Percentiles rank a stretch among this genome's conserved stretches.
Conservation (phyloP, 2,888 invertebrate species). For the Meta bourneti region DNA sequence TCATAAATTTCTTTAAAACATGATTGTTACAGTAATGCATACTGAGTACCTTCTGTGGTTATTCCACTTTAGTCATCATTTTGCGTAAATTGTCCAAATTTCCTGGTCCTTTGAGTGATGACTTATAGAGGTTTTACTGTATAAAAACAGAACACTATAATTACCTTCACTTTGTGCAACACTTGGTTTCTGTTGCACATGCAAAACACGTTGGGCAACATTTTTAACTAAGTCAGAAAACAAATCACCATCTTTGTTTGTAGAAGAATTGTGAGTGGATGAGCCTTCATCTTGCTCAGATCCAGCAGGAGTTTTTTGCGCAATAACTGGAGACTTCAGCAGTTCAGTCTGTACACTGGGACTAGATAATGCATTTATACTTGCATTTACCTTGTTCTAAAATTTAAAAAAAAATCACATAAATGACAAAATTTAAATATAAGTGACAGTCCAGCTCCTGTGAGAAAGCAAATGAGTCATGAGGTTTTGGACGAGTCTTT, state of each 20-base stretch:
- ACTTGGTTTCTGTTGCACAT: conserved; percentile 68
- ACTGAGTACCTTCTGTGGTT: too few relatives aligned
- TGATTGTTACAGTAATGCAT: too few relatives aligned
- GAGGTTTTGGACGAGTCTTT: too few relatives aligned
- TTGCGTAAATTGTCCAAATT: too few relatives aligned
- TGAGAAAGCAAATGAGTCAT: too few relatives aligned
- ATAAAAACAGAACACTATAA: background rate
- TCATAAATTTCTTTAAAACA: too few relatives aligned
- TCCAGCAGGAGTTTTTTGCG: conserved; percentile 30
- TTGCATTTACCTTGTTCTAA: conserved; percentile 49
- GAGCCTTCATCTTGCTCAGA: conserved; percentile 48
- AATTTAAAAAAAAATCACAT: conserved; percentile 19
- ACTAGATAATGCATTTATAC: conserved; percentile 36
- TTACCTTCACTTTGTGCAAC: conserved; percentile 44
- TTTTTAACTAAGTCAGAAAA: conserved; percentile 72
- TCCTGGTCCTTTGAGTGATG: too few relatives aligned
- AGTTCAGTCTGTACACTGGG: conserved; percentile 50
- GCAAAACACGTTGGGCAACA: conserved; percentile 70
- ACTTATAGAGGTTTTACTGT: too few relatives aligned
- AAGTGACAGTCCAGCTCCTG: too few relatives aligned
- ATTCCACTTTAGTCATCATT: too few relatives aligned
- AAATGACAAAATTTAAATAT: background rate
- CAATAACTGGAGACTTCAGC: conserved; percentile 60
- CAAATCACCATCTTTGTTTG: conserved; percentile 63
- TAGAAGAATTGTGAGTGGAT: conserved; percentile 17